Base-by-base conservation (phyloP, 2,797 vertebrate species). In the Avahi laniger region DNA sequence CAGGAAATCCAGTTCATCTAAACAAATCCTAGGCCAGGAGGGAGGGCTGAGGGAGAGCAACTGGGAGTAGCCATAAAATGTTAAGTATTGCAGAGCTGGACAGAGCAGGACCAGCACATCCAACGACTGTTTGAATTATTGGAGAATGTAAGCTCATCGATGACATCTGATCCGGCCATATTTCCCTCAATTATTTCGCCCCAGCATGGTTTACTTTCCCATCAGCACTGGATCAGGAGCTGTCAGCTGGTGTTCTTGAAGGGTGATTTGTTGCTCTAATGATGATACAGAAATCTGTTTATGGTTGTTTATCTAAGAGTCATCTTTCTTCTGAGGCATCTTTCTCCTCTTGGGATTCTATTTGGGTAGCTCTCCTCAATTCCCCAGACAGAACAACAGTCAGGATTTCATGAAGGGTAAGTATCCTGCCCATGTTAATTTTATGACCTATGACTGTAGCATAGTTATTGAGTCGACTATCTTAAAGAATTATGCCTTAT, bases 191-290 rank as follows among this genome's bases (percentile, higher is more conserved):
- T 97, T 94, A 94, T 97, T 95, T 96, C 89, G 65, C 80, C 93
- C 54, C 20, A 4, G 89, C 41, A 61, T 89, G 82, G 78, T 93
- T 95, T 96, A 75, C 78, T 97, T 98, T 97, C 96, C 96, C 94
- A 94, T 96, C 96, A 95, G 93, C 70, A n/a, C 89, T 70, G 96
- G 93, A 75, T 95, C 94, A 52, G 72, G 89, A 90, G 91, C 95
- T 97, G 96, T 98, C 97, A 97, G 96, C 96, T 92, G 96, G 95
- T 4, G 20, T 92, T 97, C 95, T 93, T 86, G 97, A 93, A 94
- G 96, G 93, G 86, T 93, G 91, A 98, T 97, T 97, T 97, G 93
- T 94, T 57, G 87, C 57, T 69, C 86, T 97, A 91, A 96, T 91
- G 96, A 97, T 89, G 97, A 93, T 90, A 82, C 91, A 48, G 70